Base-by-base conservation (phyloP, 2,797 vertebrate genomes). In the Cichlasoma orientale region DNA sequence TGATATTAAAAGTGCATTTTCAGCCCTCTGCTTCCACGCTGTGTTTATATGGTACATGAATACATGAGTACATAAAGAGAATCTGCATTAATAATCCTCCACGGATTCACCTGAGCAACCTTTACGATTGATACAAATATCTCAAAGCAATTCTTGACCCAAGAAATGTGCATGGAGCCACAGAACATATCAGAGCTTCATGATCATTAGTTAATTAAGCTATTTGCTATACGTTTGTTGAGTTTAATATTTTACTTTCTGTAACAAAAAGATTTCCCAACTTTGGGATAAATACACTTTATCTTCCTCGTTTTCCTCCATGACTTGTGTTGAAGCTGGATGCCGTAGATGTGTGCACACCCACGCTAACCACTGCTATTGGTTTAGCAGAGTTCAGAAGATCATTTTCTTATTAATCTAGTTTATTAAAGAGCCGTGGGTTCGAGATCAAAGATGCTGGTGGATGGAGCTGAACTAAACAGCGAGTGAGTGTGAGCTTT, bases 131-230 rank as follows among this genome's bases (percentile, higher is more conserved):
- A 44, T 33, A 41, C 38, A 18, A 1, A 3, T 41, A 25, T 63
- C 18, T 44, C 41, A 41, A 63, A 63, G 21, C 59, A 18, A 44
- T 3, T 44, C 21, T 44, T 44, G 38, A 63, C 3, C 23, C 14
- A 11, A 44, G 59, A 2, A 63, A 44, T 63, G 1, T 23, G 11
- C 11, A 38, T 4, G 10, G 10, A 63, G 21, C 21, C 59, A 11
- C 8, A 63, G 16, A 41, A 63, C 36, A 41, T 10, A 8, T 25
- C 21, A 25, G 41, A 21, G 13, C 38, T 6, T 44, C 36, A 25
- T 44, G 25, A 63, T 18, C 41, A 5, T 0, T 4, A 18, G 36
- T 44, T 63, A 0, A 3, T 63, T 11, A 63, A 41, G 59, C 13
- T 4, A 38, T 13, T 38, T 12, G 2, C 13, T 25, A 63, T 3